A percentile compares a stretch with the other conserved stretches of the same genome.
Conservation (phyloP, 2,888 invertebrate species). For the Epinotia nisella region DNA sequence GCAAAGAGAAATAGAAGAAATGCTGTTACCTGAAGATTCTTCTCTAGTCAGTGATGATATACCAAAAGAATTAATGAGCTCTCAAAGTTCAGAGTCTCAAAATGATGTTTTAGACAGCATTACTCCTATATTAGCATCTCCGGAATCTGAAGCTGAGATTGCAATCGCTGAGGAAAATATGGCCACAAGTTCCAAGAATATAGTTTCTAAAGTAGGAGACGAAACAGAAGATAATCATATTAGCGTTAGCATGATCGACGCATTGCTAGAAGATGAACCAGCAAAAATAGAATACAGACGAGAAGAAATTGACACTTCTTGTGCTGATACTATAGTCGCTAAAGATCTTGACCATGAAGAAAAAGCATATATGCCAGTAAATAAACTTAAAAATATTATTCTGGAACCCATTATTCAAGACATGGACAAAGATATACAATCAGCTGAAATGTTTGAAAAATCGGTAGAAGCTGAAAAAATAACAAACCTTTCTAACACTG, state of each 20-base stretch:
- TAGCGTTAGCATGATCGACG: constrained; percentile 67
- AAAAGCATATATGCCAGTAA: not conserved
- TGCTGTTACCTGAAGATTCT: constrained; percentile 76
- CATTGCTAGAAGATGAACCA: constrained; percentile 62
- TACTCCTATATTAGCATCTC: constrained; percentile 68
- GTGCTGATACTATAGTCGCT: constrained; percentile 25
- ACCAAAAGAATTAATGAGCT: constrained; percentile 67
- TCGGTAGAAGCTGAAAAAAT: constrained; percentile 39
- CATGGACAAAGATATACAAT: constrained; percentile 8
- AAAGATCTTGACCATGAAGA: constrained; percentile 9
- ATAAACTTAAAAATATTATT: not conserved
- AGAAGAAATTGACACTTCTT: constrained; percentile 55
- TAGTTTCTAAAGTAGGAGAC: constrained; percentile 47
- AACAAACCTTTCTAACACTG: constrained; percentile 61
- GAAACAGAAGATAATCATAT: constrained; percentile 62
- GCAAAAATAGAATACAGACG: constrained; percentile 53
- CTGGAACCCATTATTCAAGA: not conserved
- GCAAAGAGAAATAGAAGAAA: constrained; percentile 80
- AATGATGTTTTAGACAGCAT: constrained; percentile 67
- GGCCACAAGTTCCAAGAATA: not conserved
- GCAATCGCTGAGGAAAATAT: constrained; percentile 29
- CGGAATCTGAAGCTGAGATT: constrained; percentile 62
- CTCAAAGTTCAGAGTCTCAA: constrained; percentile 64
- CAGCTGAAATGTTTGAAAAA: constrained; percentile 35
- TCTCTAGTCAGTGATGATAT: constrained; percentile 70